phyloP scores from a whole-genome alignment of 2,797 vertebrate genomes.

The Sebastes nivosus region DNA sequence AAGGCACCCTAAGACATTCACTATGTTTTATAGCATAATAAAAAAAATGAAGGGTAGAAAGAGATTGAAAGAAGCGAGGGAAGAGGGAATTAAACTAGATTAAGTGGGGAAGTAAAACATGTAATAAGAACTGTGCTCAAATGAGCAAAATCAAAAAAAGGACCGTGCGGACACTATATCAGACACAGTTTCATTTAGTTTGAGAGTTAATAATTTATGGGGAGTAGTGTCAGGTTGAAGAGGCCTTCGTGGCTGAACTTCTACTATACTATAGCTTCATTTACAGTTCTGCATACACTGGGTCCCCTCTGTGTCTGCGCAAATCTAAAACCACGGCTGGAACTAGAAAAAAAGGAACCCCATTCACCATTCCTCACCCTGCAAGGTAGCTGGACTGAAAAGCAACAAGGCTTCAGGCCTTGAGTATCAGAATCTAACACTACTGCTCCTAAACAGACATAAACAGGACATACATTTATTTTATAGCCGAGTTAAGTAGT shows the following conservation, averaged over 20 bases:
- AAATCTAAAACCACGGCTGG: not conserved
- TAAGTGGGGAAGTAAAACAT: not conserved
- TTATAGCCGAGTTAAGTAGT: not conserved
- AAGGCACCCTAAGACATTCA: not conserved
- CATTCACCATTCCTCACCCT: accelerated
- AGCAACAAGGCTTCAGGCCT: not conserved
- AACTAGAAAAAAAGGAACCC: not conserved
- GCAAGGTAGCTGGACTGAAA: not conserved
- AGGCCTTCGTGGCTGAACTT: not conserved
- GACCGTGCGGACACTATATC: not conserved
- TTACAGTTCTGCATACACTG: not conserved
- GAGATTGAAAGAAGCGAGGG: not conserved
- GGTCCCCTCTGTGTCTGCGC: not conserved
- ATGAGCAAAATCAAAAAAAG: not conserved
- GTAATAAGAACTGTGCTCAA: not conserved
- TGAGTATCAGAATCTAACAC: not conserved
- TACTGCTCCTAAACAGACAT: accelerated
- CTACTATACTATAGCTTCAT: not conserved
- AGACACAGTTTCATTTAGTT: not conserved
- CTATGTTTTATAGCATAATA: not conserved
- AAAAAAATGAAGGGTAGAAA: not conserved
- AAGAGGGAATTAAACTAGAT: not conserved
- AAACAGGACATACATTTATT: not conserved
- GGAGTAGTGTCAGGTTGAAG: not conserved
- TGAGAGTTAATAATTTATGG: not conserved